Percentiles rank a stretch among this genome's conserved stretches.
phyloP scores from a whole-genome alignment of 2,888 invertebrate species.

The Busseola fusca region DNA sequence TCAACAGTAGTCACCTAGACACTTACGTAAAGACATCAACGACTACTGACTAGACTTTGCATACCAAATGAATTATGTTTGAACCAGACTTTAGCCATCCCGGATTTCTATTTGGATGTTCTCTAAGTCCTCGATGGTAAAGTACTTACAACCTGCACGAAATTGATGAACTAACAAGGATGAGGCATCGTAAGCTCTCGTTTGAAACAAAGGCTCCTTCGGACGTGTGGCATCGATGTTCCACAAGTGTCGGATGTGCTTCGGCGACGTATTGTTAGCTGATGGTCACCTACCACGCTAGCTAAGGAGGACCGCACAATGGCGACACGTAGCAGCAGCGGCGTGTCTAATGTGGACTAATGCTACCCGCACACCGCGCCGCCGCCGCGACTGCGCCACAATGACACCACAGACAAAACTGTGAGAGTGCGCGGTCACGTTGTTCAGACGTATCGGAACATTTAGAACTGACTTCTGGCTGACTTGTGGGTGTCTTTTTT shows the following conservation, averaged over 20 bases:
- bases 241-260: slow-evolving; percentile 11
- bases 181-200: neutral
- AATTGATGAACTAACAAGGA: slow-evolving; percentile 22
- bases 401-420: slow-evolving; percentile 69
- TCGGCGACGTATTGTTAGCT: slow-evolving; percentile 41
- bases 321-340: slow-evolving; percentile 68
- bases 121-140: neutral
- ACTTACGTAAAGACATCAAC: neutral
- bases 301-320: slow-evolving; percentile 52
- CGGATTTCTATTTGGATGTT: neutral
- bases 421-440: slow-evolving; percentile 40
- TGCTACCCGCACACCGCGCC: slow-evolving; percentile 66
- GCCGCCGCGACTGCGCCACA: slow-evolving; percentile 54
- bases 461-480: neutral
- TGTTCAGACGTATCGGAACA: slow-evolving; percentile 23
- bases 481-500: too few relatives aligned
- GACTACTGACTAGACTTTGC: slow-evolving; percentile 2
- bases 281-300: slow-evolving; percentile 55
- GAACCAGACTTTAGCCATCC: neutral
- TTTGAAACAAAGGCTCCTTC: slow-evolving; percentile 34
- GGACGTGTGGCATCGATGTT: slow-evolving; percentile 32
- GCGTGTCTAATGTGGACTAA: slow-evolving; percentile 83
- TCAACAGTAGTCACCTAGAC: neutral
- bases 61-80: neutral
- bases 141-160: neutral